Evolutionary conservation across 2,797 vertebrate species (phyloP).

Genomic region (Hemitrygon akajei): DNA sequence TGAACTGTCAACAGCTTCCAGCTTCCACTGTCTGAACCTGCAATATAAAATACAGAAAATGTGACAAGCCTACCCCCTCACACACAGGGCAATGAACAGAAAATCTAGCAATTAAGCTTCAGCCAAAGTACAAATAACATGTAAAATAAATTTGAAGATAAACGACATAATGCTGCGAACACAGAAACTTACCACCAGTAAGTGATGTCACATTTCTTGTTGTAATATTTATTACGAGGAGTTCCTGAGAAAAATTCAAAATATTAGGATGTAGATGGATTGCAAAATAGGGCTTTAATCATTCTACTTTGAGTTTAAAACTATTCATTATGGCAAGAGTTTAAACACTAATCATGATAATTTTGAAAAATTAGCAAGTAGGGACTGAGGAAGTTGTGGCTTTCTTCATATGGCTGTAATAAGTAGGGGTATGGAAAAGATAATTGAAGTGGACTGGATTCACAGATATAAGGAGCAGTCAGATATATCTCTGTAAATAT

Average conservation of each 20-base stretch:
- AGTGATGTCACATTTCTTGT: conserved; percentile 55
- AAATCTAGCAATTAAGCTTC: not conserved
- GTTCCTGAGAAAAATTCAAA: conserved; percentile 52
- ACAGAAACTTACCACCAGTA: conserved; percentile 55
- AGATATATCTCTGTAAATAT: not conserved
- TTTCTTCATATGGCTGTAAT: not conserved
- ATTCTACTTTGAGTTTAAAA: not conserved
- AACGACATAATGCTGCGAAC: not conserved
- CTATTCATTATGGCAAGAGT: not conserved
- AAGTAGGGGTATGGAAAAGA: no score
- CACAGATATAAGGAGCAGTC: not conserved
- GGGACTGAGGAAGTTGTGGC: not conserved
- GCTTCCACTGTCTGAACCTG: conserved; percentile 65
- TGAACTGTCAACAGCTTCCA: conserved; percentile 81
- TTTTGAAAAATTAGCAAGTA: not conserved
- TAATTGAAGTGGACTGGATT: not conserved
- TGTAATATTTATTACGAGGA: conserved; percentile 65
- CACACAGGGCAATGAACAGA: not conserved
- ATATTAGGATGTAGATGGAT: not conserved
- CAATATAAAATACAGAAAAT: not conserved
- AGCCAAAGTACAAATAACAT: not conserved
- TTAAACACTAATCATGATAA: not conserved
- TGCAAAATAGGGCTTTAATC: not conserved
- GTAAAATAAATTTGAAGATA: not conserved
- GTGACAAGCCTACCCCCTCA: not conserved